Evolutionary conservation across 2,888 invertebrate species (phyloP).

Genomic region (Drosophila fulvimacula): DNA sequence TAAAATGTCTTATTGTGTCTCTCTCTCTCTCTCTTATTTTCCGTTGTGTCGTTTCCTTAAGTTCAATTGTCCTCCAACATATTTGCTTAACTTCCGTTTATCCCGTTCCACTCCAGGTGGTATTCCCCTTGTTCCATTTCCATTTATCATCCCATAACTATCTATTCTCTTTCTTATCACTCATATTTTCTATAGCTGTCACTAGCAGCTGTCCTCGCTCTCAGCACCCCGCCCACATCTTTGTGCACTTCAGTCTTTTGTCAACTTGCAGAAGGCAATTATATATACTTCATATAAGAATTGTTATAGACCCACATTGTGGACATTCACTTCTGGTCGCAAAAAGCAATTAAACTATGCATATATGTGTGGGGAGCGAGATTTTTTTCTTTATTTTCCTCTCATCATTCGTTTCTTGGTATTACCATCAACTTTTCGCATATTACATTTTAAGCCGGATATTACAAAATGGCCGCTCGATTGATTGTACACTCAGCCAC

Average conservation of each 20-base stretch:
- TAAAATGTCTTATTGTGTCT: conserved; percentile 51
- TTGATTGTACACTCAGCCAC: conserved; percentile 54
- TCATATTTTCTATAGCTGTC: conserved; percentile 76
- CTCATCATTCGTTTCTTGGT: conserved; percentile 19
- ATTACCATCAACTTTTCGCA: conserved; percentile 59
- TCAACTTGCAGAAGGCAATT: conserved; percentile 40
- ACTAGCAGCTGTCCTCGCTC: conserved; percentile 66
- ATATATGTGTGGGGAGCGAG: conserved; percentile 25
- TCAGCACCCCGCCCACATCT: conserved; percentile 1
- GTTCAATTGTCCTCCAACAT: conserved; percentile 70
- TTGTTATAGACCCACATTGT: conserved; percentile 1
- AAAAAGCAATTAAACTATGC: conserved; percentile 71
- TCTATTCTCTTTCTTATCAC: conserved; percentile 49
- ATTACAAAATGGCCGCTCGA: conserved; percentile 69
- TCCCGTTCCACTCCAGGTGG: conserved; percentile 33
- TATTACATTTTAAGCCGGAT: conserved; percentile 77
- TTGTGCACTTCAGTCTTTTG: conserved; percentile 32
- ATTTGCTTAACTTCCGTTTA: conserved; percentile 30
- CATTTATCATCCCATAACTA: conserved; percentile 23
- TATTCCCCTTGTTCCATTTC: not conserved
- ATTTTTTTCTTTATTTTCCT: conserved; percentile 13
- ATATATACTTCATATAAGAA: conserved; percentile 19
- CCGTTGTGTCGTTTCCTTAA: conserved; percentile 64
- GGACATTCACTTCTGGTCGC: conserved; percentile 5
- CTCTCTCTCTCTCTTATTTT: not conserved